Conservation (phyloP, 2,797 vertebrate genomes). For the Serranus cabrilla region DNA sequence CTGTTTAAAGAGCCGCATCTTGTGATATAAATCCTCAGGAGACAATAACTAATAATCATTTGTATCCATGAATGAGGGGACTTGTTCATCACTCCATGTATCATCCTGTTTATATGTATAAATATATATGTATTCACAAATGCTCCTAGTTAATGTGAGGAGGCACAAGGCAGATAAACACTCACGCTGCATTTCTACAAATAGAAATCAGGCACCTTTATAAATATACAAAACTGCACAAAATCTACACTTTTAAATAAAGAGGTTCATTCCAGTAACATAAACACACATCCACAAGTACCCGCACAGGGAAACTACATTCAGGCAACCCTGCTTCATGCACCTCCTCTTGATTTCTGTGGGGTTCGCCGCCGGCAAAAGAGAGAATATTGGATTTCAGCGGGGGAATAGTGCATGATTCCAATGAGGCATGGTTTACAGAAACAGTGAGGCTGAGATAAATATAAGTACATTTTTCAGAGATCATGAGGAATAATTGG, state of each 20-base stretch:
- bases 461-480: slow-evolving; percentile 69
- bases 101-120: neutral
- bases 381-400: slow-evolving; percentile 55
- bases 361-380: slow-evolving; percentile 62
- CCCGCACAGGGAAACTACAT: slow-evolving; percentile 28
- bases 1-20: slow-evolving; percentile 56
- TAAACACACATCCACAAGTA: slow-evolving; percentile 46
- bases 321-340: slow-evolving; percentile 40
- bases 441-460: slow-evolving; percentile 63
- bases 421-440: slow-evolving; percentile 61
- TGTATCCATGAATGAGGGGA: slow-evolving; percentile 28
- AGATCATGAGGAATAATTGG: slow-evolving; percentile 77
- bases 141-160: neutral
- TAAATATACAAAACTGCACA: slow-evolving; percentile 24
- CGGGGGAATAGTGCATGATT: slow-evolving; percentile 50
- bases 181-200: neutral
- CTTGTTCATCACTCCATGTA: slow-evolving; percentile 23
- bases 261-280: slow-evolving; percentile 40
- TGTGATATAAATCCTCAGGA: slow-evolving; percentile 60
- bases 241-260: slow-evolving; percentile 45
- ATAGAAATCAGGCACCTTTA: slow-evolving; percentile 17
- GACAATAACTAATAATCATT: slow-evolving; percentile 37
- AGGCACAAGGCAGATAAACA: neutral
- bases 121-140: slow-evolving; percentile 1
- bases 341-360: slow-evolving; percentile 55